Evolutionary conservation across 1,140 invertebrate genomes (phyloP).

Genomic region (Protaetia brevitarsis): DNA sequence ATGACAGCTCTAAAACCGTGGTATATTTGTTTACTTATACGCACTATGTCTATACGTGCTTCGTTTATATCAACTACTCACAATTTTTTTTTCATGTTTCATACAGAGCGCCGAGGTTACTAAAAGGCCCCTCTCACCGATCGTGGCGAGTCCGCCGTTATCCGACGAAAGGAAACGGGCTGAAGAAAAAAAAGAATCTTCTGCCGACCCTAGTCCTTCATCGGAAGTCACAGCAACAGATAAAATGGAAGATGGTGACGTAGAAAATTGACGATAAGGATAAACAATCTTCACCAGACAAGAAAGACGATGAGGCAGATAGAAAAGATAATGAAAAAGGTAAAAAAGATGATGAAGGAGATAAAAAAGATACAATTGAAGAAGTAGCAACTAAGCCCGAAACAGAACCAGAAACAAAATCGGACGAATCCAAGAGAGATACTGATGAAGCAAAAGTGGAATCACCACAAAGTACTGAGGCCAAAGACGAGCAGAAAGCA

Average conservation of each 20-base stretch:
- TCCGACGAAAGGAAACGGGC: background rate
- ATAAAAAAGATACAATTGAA: background rate
- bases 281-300: background rate
- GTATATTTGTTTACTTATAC: background rate
- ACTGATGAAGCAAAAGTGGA: background rate
- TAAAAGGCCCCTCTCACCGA: constrained; percentile 19
- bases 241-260: background rate
- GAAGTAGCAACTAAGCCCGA: background rate
- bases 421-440: too few relatives aligned
- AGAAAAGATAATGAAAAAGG: background rate
- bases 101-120: background rate
- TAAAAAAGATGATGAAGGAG: background rate
- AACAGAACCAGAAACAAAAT: background rate
- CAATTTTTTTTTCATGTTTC: constrained; percentile 9
- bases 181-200: background rate
- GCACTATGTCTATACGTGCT: background rate
- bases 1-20: constrained; percentile 9
- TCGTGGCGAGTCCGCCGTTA: constrained; percentile 1
- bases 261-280: background rate
- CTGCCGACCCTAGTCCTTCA: background rate
- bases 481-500: background rate
- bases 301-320: background rate
- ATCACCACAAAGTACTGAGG: background rate
- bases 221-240: background rate
- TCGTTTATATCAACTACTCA: background rate